A percentile compares a stretch with the other conserved stretches of the same genome.
Evolutionary conservation across 1,140 invertebrate genomes (phyloP).

Genomic region (Schlechtendalia chinensis): DNA sequence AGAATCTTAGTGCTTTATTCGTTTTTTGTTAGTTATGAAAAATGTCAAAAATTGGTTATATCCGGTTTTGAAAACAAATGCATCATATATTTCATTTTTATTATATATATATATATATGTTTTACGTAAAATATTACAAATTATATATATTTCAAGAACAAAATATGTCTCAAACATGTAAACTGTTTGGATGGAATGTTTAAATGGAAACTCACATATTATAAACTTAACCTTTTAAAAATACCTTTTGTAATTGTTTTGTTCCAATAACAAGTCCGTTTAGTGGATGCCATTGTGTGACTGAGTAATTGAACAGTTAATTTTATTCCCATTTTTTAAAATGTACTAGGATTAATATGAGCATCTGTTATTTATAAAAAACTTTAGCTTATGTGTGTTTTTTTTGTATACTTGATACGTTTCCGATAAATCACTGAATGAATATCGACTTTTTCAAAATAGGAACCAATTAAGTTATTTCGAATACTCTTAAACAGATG

Average conservation of each 20-base stretch:
- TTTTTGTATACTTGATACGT: not conserved
- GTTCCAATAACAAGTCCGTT: conserved; percentile 1
- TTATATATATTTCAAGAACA: no score
- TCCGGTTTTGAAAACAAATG: no score
- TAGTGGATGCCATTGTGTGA: conserved; percentile 14
- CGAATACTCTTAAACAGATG: conserved; percentile 22
- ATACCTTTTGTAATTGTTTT: conserved; percentile 5
- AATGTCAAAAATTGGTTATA: no score
- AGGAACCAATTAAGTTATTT: conserved; percentile 14
- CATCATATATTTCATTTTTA: no score
- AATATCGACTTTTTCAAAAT: not conserved
- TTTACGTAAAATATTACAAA: no score
- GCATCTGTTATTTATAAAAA: conserved; percentile 16
- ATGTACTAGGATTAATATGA: not conserved
- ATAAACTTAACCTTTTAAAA: no score
- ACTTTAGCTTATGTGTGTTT: not conserved
- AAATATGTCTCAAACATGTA: no score
- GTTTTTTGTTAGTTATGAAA: no score
- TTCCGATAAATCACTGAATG: not conserved
- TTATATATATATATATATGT: no score
- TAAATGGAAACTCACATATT: no score
- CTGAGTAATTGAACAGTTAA: conserved; percentile 14
- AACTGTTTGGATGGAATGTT: no score
- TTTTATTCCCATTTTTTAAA: conserved; percentile 3
- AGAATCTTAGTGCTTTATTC: no score